phyloP scores from a whole-genome alignment of 1,140 invertebrate species.

The Brevipalpus yothersi region DNA sequence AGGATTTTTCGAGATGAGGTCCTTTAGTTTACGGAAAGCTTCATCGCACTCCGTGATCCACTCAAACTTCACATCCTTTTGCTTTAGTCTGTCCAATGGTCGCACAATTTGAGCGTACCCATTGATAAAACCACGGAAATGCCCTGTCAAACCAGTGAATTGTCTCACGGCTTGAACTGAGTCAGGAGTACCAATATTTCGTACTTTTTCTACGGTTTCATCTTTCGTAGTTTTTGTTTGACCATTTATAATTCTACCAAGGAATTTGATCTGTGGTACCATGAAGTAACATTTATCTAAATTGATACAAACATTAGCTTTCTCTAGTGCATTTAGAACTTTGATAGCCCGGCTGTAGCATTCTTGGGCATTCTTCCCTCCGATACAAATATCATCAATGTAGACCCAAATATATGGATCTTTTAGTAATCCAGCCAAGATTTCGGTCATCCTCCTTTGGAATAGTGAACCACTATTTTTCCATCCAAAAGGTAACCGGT shows the following conservation, averaged over 20 bases:
- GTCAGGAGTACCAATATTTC: neutral
- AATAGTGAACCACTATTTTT: neutral
- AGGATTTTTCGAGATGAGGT: neutral
- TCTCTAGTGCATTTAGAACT: neutral
- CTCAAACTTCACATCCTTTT: neutral
- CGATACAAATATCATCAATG: constrained; percentile 1
- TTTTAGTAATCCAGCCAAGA: neutral
- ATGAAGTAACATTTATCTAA: neutral
- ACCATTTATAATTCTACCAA: neutral
- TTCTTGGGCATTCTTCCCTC: neutral
- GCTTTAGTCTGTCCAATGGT: neutral
- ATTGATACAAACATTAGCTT: neutral
- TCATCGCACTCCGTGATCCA: neutral
- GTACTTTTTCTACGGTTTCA: neutral
- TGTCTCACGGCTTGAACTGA: neutral
- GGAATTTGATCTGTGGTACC: neutral
- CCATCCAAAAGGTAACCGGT: constrained; percentile 1
- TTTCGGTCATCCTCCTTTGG: neutral
- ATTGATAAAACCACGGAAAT: constrained; percentile 11
- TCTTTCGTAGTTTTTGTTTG: neutral
- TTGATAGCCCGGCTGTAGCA: neutral
- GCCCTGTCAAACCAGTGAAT: neutral
- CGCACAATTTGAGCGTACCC: constrained; percentile 16
- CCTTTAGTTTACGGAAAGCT: neutral
- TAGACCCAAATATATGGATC: neutral